Evolutionary conservation across 2,888 invertebrate genomes (phyloP), one percentile per base, ranked within the genome.

Genomic region (Lamellibrachia columna): DNA sequence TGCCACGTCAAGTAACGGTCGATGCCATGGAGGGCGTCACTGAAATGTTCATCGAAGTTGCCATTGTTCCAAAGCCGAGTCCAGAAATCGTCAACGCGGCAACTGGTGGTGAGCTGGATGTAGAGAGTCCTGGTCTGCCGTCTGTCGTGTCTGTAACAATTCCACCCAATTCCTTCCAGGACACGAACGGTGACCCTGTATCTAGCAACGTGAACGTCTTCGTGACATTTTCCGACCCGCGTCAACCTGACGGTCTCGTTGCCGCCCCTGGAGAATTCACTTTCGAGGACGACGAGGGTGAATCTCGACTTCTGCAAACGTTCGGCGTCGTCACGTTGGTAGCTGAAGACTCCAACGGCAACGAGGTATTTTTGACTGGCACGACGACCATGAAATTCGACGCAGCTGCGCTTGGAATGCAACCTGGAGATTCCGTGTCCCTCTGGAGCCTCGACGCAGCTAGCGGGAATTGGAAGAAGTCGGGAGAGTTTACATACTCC

Each of bases 81-180:
- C 75, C 75, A 75, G 22, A 75, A 15, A 22, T 75, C 75, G 75
- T 75, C 75, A 22, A 75, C 75, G 22, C 75, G 75, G 22, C 15
- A 75, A 15, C 75, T 22, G 75, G 75, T 22, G 75, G 75, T 15
- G 75, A 75, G 22, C 75, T 75, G 22, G 15, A 15, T 75, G 15
- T 75, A 15, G 15, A 75, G 28, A 28, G 28, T 15, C 22, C 75
- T 6, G 0, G 15, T 75, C 75, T 75, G 3, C 75, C 75, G 15
- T 22, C 75, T 22, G 75, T 22, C 75, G 75, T 75, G 22, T 75
- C 75, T 22, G 75, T 75, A 3, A 75, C 75, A 22, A 75, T 75
- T 75, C 75, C 75, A 75, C 15, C 75, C 75, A 75, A 75, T 22
- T 75, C 75, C 75, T 75, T 75, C 75, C 75, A 75, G 75, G 75